A percentile compares a stretch with the other conserved stretches of the same genome.
Conservation (phyloP, 2,888 invertebrate genomes). For the Hyalella azteca region DNA sequence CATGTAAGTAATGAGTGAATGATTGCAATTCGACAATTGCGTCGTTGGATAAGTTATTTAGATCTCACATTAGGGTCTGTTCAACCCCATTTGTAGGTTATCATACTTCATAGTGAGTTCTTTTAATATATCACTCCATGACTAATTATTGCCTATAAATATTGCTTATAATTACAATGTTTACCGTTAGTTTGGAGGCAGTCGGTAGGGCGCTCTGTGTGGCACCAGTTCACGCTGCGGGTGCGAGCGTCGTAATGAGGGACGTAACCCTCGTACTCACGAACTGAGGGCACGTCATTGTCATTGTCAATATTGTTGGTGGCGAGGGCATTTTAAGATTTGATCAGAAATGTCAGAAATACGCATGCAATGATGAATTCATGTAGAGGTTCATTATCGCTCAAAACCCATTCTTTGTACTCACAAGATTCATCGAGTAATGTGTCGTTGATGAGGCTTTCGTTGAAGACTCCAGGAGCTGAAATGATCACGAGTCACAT, state of each 20-base stretch:
- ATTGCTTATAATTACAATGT: too few relatives aligned
- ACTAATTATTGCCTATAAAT: too few relatives aligned
- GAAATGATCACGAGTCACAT: too few relatives aligned
- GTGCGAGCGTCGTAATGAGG: slow-evolving; percentile 29
- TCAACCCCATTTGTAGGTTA: too few relatives aligned
- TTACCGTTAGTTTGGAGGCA: slow-evolving; percentile 43
- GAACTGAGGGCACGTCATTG: neutral
- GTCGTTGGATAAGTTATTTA: too few relatives aligned
- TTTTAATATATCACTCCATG: too few relatives aligned
- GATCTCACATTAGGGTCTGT: too few relatives aligned
- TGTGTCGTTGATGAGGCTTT: slow-evolving; percentile 19
- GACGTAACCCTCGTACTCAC: slow-evolving; percentile 38
- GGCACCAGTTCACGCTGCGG: slow-evolving; percentile 41
- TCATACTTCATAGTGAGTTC: too few relatives aligned
- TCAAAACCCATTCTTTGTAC: neutral
- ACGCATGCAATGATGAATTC: neutral
- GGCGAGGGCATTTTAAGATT: neutral
- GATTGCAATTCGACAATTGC: too few relatives aligned
- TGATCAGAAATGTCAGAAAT: neutral
- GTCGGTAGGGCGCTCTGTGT: neutral
- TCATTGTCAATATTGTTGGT: neutral
- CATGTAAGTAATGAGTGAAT: too few relatives aligned
- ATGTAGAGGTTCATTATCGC: neutral
- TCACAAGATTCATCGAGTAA: neutral
- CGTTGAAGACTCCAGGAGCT: neutral